phyloP scores from a whole-genome alignment of 2,888 invertebrate genomes.

The Trichopoda pennipes region DNA sequence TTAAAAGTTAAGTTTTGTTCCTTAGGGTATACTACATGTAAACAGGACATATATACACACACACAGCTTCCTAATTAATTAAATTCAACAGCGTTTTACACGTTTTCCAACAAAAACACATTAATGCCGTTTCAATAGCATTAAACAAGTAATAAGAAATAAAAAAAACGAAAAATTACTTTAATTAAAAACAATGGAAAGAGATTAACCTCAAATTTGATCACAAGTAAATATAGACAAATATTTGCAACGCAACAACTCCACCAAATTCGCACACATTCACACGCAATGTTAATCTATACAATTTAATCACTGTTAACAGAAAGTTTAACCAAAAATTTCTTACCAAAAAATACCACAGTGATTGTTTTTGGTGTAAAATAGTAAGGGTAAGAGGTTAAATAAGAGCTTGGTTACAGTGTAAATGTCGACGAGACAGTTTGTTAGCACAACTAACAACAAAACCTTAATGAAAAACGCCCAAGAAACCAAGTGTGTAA shows the following conservation, averaged over 20 bases:
- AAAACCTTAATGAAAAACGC: constrained; percentile 55
- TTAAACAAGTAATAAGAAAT: constrained; percentile 44
- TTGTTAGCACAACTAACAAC: constrained; percentile 27
- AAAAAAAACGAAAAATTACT: constrained; percentile 18
- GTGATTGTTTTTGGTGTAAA: constrained; percentile 22
- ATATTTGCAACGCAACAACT: constrained; percentile 10
- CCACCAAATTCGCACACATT: neutral
- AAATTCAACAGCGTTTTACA: constrained; percentile 1
- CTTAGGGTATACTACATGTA: neutral
- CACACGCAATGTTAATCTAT: constrained; percentile 45
- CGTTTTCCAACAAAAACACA: constrained; percentile 12
- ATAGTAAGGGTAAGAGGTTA: constrained; percentile 6
- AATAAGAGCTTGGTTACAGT: constrained; percentile 1
- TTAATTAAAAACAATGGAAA: constrained; percentile 57
- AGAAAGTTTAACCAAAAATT: constrained; percentile 57
- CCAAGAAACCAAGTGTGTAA: constrained; percentile 46
- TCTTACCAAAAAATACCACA: constrained; percentile 13
- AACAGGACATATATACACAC: neutral
- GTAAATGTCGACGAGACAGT: neutral
- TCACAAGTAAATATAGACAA: constrained; percentile 10
- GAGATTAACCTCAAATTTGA: constrained; percentile 19
- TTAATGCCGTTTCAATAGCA: constrained; percentile 44
- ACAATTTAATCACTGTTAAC: constrained; percentile 64
- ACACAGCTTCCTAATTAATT: neutral
- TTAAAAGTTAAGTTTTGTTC: neutral